Conservation (phyloP, 2,113 vertebrate genomes). For the Agelaius phoeniceus region DNA sequence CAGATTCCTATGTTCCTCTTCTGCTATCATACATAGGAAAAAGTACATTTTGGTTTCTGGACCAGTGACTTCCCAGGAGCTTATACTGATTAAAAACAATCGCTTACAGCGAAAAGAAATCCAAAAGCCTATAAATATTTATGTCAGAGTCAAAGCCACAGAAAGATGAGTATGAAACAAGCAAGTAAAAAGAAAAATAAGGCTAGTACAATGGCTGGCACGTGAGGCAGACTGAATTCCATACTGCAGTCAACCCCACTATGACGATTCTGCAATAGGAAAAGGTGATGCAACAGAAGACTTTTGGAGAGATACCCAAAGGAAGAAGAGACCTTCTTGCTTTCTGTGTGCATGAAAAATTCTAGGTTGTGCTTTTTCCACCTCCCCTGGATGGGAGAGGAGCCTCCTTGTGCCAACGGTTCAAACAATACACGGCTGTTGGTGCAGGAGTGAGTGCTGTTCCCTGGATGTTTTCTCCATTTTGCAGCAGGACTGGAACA, state of each 20-base stretch:
- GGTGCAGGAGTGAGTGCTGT: not conserved
- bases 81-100: not conserved
- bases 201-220: slow-evolving; percentile 8
- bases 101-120: slow-evolving; percentile 17
- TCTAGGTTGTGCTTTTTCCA: not conserved
- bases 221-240: slow-evolving; percentile 30
- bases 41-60: not conserved
- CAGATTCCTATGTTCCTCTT: not conserved
- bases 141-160: slow-evolving; percentile 52
- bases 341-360: not conserved
- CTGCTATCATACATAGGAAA: not conserved
- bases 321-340: not conserved
- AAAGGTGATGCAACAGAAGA: not conserved
- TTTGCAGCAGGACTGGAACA: not conserved
- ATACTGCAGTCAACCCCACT: not conserved
- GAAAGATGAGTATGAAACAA: slow-evolving; percentile 41
- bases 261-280: not conserved
- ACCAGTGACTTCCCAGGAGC: not conserved
- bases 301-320: not conserved
- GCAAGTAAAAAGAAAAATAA: not conserved
- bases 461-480: not conserved
- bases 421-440: not conserved
- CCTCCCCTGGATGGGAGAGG: not conserved
- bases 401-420: not conserved
- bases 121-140: slow-evolving; percentile 52